Conservation (phyloP, 2,888 invertebrate genomes). For the Ypsolopha sequella region DNA sequence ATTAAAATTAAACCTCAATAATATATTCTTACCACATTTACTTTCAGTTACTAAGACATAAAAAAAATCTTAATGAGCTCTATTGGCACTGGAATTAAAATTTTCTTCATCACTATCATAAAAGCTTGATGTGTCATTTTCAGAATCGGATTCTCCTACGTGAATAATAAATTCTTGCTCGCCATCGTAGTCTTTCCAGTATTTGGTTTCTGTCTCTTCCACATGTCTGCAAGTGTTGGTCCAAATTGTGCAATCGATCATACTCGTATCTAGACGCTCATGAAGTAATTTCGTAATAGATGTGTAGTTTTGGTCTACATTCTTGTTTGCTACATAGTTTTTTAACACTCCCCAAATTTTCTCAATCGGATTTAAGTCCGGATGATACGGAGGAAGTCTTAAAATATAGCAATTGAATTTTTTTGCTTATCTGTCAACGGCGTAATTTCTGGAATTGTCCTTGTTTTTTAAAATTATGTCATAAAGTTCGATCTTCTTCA, state of each 20-base stretch:
- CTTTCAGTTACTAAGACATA: not conserved
- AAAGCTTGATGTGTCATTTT: constrained; percentile 3
- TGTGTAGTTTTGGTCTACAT: no score
- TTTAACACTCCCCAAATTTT: no score
- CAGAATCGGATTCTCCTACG: constrained; percentile 2
- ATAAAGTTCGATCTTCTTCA: no score
- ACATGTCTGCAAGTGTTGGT: not conserved
- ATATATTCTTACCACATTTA: no score
- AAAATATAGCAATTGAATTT: not conserved
- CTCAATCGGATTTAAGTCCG: no score
- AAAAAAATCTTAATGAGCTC: constrained; percentile 2
- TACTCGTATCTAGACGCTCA: no score
- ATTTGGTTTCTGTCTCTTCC: not conserved
- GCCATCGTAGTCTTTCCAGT: constrained; percentile 2
- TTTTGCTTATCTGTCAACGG: not conserved
- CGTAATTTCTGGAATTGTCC: no score
- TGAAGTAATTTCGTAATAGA: no score
- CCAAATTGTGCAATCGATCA: no score
- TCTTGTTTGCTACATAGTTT: not conserved
- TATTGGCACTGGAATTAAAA: constrained; percentile 3
- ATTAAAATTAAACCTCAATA: no score
- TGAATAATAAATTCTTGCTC: constrained; percentile 3
- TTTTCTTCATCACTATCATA: constrained; percentile 1
- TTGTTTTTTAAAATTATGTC: no score
- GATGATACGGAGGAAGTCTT: no score